A percentile compares a stretch with the other conserved stretches of the same genome.
These are phyloP conservation scores for Bombus consobrinus DNA, from an alignment of 1,140 invertebrate species.

Conservation along the genomic window DNA sequence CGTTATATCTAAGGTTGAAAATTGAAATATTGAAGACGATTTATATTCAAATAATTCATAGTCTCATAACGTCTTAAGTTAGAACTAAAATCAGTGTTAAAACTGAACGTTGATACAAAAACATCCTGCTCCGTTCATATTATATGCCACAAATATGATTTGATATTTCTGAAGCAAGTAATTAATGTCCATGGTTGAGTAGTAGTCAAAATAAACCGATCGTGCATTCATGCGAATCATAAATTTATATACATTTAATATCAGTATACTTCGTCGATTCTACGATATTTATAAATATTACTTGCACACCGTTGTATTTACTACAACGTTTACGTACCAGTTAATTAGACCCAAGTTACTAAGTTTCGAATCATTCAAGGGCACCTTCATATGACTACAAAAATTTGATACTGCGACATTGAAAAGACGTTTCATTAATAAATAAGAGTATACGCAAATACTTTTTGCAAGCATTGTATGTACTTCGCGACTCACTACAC, in stretches of 20 bases:
- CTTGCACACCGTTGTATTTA: not conserved
- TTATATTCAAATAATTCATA: too few relatives aligned
- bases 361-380: too few relatives aligned
- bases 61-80: too few relatives aligned
- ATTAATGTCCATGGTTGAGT: not conserved
- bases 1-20: too few relatives aligned
- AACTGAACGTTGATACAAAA: too few relatives aligned
- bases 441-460: not conserved
- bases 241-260: not conserved
- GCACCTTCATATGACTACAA: too few relatives aligned
- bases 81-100: too few relatives aligned
- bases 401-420: too few relatives aligned
- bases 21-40: too few relatives aligned
- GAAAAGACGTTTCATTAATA: not conserved
- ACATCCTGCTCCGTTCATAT: too few relatives aligned
- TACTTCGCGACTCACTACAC: not conserved
- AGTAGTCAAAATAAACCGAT: not conserved
- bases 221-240: not conserved
- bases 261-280: not conserved
- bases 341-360: not conserved
- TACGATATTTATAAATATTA: too few relatives aligned
- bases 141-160: not conserved
- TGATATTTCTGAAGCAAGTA: not conserved
- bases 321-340: not conserved
- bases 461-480: not conserved